Evolutionary conservation across 2,113 vertebrate species (phyloP).

Genomic region (Boulengeromyrus knoepffleri): DNA sequence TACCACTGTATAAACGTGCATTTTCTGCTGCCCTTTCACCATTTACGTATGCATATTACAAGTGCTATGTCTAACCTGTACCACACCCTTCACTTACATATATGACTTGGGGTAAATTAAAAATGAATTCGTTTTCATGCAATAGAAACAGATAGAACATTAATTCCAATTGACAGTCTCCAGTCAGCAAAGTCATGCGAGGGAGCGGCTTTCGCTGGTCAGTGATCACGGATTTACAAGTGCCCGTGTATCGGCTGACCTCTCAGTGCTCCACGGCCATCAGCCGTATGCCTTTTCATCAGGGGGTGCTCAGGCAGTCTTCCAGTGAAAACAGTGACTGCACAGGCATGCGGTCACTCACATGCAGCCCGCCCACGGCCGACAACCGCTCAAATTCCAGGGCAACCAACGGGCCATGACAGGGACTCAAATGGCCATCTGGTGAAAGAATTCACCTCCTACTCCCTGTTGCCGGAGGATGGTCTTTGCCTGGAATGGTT

Average conservation of each 20-base stretch:
- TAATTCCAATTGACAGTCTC: constrained; percentile 24
- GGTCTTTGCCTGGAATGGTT: background rate
- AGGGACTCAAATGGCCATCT: background rate
- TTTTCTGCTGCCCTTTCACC: background rate
- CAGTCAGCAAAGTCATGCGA: constrained; percentile 6
- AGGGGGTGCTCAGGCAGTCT: background rate
- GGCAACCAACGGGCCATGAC: background rate
- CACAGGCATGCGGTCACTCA: background rate
- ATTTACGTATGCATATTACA: background rate
- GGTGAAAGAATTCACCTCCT: background rate
- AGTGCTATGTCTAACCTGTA: constrained; percentile 11
- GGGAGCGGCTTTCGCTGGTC: constrained; percentile 16
- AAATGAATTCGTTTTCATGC: background rate
- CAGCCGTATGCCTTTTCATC: background rate
- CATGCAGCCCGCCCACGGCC: background rate
- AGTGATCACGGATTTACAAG: background rate
- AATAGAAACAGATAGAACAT: constrained; percentile 26
- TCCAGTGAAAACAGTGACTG: background rate
- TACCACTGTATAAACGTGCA: background rate
- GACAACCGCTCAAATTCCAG: background rate
- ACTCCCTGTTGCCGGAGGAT: background rate
- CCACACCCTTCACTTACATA: background rate
- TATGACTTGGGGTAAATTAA: constrained; percentile 15
- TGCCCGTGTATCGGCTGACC: background rate
- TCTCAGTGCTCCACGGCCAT: background rate